Evolutionary conservation across 1,140 invertebrate genomes (phyloP).

Genomic region (Caenorhabditis inopinata): DNA sequence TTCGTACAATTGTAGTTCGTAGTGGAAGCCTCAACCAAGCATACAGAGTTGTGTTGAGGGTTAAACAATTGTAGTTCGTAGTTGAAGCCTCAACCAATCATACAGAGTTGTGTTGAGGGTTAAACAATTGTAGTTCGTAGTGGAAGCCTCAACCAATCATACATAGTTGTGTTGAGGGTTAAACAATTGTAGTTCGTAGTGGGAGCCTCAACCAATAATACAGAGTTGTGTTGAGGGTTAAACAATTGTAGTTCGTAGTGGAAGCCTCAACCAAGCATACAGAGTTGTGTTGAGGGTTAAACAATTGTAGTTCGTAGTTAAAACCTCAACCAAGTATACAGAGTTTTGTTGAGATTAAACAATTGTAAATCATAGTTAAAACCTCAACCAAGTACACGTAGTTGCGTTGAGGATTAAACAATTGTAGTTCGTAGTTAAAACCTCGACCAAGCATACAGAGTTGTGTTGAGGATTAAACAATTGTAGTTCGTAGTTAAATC

Average conservation of each 20-base stretch:
- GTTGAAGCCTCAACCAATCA: background rate
- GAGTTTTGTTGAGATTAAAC: background rate
- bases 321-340: too few species aligned
- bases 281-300: too few species aligned
- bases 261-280: too few species aligned
- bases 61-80: background rate
- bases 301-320: too few species aligned
- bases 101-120: too few species aligned
- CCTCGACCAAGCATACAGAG: background rate
- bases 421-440: background rate
- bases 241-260: too few species aligned
- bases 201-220: too few species aligned
- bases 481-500: background rate
- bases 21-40: background rate
- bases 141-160: slow-evolving; percentile 47
- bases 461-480: too few species aligned
- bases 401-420: background rate
- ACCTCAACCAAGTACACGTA: too few species aligned
- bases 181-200: too few species aligned
- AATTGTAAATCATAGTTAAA: background rate
- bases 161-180: too few species aligned
- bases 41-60: background rate
- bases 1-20: background rate
- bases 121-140: background rate
- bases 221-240: too few species aligned